Conservation (phyloP, 2,113 vertebrate species). For the Sterna hirundo region DNA sequence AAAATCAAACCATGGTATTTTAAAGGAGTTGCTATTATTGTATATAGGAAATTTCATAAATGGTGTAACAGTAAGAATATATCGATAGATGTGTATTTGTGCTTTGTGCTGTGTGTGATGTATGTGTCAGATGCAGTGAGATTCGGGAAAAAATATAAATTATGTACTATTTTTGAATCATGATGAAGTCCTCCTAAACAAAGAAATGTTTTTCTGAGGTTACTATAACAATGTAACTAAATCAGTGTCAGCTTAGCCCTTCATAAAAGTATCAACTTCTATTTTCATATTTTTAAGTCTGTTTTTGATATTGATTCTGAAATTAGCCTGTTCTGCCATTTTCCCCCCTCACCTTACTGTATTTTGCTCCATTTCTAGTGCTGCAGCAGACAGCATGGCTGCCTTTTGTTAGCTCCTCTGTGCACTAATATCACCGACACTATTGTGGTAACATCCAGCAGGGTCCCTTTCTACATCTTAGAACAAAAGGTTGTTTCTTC, state of each 20-base stretch:
- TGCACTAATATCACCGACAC: neutral
- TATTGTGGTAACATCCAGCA: neutral
- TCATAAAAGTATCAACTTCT: neutral
- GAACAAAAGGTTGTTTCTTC: neutral
- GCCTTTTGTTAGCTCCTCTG: slow-evolving; percentile 59
- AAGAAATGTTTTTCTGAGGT: slow-evolving; percentile 45
- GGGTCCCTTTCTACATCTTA: neutral
- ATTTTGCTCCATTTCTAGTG: slow-evolving; percentile 10
- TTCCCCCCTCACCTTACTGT: neutral
- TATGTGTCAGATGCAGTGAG: slow-evolving; percentile 3
- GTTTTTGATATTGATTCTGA: neutral
- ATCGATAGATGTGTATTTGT: neutral
- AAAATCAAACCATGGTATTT: slow-evolving; percentile 36
- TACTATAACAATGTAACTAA: neutral
- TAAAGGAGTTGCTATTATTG: slow-evolving; percentile 41
- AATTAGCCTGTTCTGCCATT: neutral
- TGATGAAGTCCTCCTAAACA: slow-evolving; percentile 1
- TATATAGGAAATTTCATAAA: neutral
- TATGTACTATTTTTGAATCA: neutral
- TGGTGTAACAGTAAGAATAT: neutral
- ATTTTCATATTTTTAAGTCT: neutral
- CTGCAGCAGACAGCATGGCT: slow-evolving; percentile 51
- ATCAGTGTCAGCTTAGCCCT: neutral
- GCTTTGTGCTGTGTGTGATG: neutral
- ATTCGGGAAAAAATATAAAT: slow-evolving; percentile 35